phyloP scores from a whole-genome alignment of 2,888 invertebrate genomes.

The Tenthredo amoena region DNA sequence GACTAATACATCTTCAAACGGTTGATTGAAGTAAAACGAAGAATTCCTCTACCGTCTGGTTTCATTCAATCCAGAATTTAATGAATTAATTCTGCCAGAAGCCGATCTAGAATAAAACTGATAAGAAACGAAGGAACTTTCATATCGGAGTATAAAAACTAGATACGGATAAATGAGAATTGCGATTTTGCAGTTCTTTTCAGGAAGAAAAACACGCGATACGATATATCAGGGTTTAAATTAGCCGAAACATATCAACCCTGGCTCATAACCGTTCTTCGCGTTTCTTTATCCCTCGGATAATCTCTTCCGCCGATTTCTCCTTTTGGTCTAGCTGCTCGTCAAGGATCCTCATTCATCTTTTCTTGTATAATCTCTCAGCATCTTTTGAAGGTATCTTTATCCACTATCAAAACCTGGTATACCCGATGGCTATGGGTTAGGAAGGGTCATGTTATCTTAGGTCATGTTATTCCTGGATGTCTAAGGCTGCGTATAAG shows the following conservation, averaged over 20 bases:
- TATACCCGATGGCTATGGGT: slow-evolving; percentile 27
- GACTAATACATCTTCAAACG: slow-evolving; percentile 6
- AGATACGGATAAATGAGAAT: neutral
- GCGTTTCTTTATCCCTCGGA: neutral
- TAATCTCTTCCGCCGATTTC: neutral
- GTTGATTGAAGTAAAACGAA: neutral
- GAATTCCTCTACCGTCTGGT: neutral
- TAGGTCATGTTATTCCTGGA: slow-evolving; percentile 40
- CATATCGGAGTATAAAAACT: neutral
- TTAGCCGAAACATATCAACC: neutral
- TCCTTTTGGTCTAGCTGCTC: neutral
- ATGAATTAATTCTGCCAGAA: neutral
- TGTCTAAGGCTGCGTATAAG: neutral
- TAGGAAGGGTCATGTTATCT: slow-evolving; percentile 38
- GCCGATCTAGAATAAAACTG: neutral
- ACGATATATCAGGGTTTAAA: neutral
- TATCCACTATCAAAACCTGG: slow-evolving; percentile 4
- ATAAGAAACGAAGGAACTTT: neutral
- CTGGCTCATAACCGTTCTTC: neutral
- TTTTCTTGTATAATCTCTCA: neutral
- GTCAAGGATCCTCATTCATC: neutral
- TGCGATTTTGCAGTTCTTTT: neutral
- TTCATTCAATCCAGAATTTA: neutral
- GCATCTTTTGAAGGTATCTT: slow-evolving; percentile 29
- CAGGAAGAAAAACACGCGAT: neutral